Conservation (phyloP, 37 sponge, comb jelly and placozoan genomes). For the Agelas oroides region DNA sequence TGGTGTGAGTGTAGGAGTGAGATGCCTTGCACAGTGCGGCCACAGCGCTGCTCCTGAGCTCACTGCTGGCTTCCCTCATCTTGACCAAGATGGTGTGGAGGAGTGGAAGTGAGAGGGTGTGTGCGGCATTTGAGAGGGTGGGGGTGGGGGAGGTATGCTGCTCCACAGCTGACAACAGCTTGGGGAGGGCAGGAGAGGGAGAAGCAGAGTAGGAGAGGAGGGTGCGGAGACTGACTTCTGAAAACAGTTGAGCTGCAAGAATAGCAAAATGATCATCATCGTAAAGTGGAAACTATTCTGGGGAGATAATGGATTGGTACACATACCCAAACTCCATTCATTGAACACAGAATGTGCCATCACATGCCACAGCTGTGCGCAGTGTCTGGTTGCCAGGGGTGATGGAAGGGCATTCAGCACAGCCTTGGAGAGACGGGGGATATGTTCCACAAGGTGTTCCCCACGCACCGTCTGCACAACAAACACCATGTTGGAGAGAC, state of each 20-base stretch:
- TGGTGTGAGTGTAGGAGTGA: not conserved
- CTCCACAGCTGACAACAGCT: not conserved
- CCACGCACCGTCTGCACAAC: not conserved
- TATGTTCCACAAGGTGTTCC: conserved; percentile 20
- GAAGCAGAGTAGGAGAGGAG: not conserved
- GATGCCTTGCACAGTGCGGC: conserved; percentile 10
- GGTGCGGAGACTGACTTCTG: conserved; percentile 5
- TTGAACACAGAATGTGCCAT: conserved; percentile 20
- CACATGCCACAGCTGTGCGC: conserved; percentile 38
- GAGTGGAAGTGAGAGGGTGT: conserved; percentile 37
- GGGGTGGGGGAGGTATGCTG: conserved; percentile 12
- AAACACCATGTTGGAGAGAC: conserved; percentile 12
- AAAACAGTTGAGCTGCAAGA: conserved; percentile 29
- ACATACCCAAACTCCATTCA: conserved; percentile 46
- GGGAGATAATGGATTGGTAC: too few relatives aligned
- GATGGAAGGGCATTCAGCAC: conserved; percentile 17
- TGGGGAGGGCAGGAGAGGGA: conserved; percentile 9
- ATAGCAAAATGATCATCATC: not conserved
- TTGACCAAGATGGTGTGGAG: conserved; percentile 18
- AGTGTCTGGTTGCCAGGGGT: conserved; percentile 20
- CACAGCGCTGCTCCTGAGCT: conserved; percentile 17
- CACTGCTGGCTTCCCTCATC: conserved; percentile 17
- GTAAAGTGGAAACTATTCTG: too few relatives aligned
- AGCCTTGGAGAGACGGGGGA: conserved; percentile 23
- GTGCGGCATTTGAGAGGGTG: not conserved